Evolutionary conservation across 2,888 invertebrate genomes (phyloP).

Genomic region (Drosophila silvestris): DNA sequence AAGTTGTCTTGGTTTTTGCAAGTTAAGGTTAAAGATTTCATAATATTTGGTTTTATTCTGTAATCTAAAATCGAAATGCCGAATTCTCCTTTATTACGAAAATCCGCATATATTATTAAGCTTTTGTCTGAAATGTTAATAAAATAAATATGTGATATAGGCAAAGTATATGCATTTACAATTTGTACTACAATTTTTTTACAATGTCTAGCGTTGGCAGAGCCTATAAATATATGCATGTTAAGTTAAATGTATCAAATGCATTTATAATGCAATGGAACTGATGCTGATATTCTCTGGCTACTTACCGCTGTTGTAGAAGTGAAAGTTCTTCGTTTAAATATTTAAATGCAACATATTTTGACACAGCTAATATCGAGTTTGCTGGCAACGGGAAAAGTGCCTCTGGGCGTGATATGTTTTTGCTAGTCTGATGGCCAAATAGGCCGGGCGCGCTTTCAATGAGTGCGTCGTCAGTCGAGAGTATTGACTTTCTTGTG

Average conservation of each 20-base stretch:
- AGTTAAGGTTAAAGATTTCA: background rate
- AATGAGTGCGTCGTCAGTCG: constrained; percentile 34
- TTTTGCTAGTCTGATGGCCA: constrained; percentile 22
- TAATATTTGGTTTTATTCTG: background rate
- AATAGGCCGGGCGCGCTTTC: constrained; percentile 14
- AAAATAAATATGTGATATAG: background rate
- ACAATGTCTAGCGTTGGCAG: background rate
- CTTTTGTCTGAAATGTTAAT: background rate
- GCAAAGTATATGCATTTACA: background rate
- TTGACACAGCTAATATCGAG: background rate
- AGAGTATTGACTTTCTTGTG: constrained; percentile 73
- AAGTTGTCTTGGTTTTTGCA: background rate
- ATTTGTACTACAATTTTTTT: background rate
- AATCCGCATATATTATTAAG: background rate
- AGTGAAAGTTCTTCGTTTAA: background rate
- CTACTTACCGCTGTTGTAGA: too few relatives aligned
- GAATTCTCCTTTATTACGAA: background rate
- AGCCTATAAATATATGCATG: background rate
- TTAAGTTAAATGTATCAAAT: background rate
- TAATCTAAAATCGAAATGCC: background rate
- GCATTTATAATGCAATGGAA: background rate
- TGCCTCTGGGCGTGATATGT: constrained; percentile 23
- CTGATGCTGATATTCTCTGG: background rate
- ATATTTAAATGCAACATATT: background rate
- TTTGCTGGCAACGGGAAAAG: constrained; percentile 13